phyloP scores from a whole-genome alignment of 2,113 vertebrate species.

The Ammodytes dubius region DNA sequence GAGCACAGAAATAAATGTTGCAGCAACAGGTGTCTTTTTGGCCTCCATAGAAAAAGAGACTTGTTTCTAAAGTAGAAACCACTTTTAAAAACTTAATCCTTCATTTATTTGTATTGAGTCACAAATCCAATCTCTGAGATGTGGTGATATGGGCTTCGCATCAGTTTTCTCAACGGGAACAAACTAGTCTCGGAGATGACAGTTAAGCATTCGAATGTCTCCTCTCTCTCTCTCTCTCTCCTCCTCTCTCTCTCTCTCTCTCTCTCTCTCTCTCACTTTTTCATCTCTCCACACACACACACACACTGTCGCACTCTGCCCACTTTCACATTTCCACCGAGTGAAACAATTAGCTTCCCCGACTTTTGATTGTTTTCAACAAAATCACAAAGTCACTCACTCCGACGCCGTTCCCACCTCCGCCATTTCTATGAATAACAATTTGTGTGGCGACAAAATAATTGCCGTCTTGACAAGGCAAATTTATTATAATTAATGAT shows the following conservation, averaged over 20 bases:
- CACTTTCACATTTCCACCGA: conserved; percentile 30
- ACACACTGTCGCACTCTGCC: not conserved
- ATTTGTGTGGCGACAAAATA: conserved; percentile 88
- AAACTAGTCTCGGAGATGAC: conserved; percentile 16
- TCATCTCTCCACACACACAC: not conserved
- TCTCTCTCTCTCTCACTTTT: too few relatives aligned
- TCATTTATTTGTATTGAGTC: too few relatives aligned
- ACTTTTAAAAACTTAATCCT: too few relatives aligned
- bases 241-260: not conserved
- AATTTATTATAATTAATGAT: conserved; percentile 90
- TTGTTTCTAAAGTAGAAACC: too few relatives aligned
- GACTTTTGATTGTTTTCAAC: conserved; percentile 73
- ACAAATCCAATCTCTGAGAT: too few relatives aligned
- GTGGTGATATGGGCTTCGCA: not conserved
- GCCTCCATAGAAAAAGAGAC: too few relatives aligned
- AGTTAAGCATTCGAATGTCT: conserved; percentile 15
- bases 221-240: not conserved
- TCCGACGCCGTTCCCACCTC: conserved; percentile 51
- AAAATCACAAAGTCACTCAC: conserved; percentile 84
- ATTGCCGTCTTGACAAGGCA: conserved; percentile 84
- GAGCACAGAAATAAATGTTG: too few relatives aligned
- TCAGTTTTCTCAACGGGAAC: conserved; percentile 10
- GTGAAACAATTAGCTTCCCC: conserved; percentile 54
- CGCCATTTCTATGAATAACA: conserved; percentile 74
- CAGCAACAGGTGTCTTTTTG: too few relatives aligned